phyloP scores from a whole-genome alignment of 2,888 invertebrate genomes.

The Pinctada fucata region DNA sequence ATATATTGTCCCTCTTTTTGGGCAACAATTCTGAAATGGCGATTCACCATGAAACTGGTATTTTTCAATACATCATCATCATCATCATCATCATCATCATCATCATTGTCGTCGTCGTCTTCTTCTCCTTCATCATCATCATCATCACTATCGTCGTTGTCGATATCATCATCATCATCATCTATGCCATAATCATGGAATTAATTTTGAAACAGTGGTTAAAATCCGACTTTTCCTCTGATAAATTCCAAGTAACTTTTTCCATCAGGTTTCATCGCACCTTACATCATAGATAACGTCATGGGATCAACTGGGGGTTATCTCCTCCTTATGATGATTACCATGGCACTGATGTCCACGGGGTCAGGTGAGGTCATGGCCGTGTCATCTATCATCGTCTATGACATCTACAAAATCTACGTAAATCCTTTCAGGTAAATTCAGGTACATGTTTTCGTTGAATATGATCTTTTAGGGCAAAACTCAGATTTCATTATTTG shows the following conservation, averaged over 20 bases:
- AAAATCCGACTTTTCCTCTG: too few relatives aligned
- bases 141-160: too few relatives aligned
- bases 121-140: too few relatives aligned
- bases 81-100: constrained; percentile 4
- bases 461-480: too few relatives aligned
- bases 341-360: constrained; percentile 69
- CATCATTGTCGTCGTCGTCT: background rate
- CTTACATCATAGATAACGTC: constrained; percentile 59
- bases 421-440: constrained; percentile 65
- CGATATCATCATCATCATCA: too few relatives aligned
- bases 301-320: constrained; percentile 60
- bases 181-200: too few relatives aligned
- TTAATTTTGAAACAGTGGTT: too few relatives aligned
- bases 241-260: background rate
- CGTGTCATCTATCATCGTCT: constrained; percentile 68
- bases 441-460: background rate
- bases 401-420: constrained; percentile 70
- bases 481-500: too few relatives aligned
- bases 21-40: background rate
- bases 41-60: too few relatives aligned
- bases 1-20: background rate
- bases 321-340: constrained; percentile 62
- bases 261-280: constrained; percentile 61
- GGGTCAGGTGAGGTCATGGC: constrained; percentile 73
- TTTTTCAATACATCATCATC: background rate